phyloP scores from a whole-genome alignment of 2,113 vertebrate species.

The Turnix velox region DNA sequence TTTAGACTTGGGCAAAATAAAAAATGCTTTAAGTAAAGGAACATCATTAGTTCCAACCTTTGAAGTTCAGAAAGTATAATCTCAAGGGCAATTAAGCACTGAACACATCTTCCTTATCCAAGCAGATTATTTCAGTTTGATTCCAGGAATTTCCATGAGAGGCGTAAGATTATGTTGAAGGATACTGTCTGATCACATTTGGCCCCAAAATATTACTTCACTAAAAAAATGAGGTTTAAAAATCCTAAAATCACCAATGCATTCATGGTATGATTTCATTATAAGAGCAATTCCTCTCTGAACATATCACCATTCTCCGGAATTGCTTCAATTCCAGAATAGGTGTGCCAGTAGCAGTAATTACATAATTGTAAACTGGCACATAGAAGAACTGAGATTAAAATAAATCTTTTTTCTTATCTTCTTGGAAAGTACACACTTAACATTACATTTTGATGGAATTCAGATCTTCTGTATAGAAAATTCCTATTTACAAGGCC shows the following conservation, averaged over 20 bases:
- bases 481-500: background rate
- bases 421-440: background rate
- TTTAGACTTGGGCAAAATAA: background rate
- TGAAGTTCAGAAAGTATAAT: conserved; percentile 40
- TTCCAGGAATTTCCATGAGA: conserved; percentile 14
- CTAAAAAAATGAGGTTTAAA: background rate
- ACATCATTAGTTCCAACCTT: conserved; percentile 35
- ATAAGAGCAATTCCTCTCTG: background rate
- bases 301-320: background rate
- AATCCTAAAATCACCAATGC: background rate
- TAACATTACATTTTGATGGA: background rate
- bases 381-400: background rate
- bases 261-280: background rate
- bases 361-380: background rate
- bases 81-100: conserved; percentile 29
- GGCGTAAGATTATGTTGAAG: background rate
- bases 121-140: conserved; percentile 1
- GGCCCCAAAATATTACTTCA: background rate
- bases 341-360: background rate
- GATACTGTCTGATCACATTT: background rate
- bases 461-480: background rate
- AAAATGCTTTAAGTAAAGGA: conserved; percentile 15
- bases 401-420: background rate
- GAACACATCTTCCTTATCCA: background rate
- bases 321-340: background rate